These are phyloP conservation scores for Cheilosia pagana DNA, from an alignment of 2,888 invertebrate species.

Conservation along the genomic window DNA sequence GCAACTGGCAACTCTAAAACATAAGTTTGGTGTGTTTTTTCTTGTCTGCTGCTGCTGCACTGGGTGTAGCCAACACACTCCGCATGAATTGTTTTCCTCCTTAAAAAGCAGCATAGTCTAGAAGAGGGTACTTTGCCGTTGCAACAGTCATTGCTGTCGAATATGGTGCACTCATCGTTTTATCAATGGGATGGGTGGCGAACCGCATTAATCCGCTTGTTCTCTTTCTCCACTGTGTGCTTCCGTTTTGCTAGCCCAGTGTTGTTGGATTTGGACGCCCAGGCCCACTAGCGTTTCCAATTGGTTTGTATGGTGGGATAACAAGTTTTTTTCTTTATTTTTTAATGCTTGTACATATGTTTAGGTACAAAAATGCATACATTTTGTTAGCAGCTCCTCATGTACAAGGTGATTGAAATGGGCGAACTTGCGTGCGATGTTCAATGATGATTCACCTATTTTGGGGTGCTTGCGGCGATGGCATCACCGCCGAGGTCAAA, in stretches of 20 bases:
- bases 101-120: constrained; percentile 23
- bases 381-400: constrained; percentile 6
- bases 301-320: constrained; percentile 63
- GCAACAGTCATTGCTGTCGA: constrained; percentile 28
- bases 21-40: constrained; percentile 4
- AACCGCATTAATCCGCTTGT: constrained; percentile 57
- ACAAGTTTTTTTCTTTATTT: constrained; percentile 44
- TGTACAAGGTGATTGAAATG: constrained; percentile 34
- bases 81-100: constrained; percentile 43
- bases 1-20: constrained; percentile 39
- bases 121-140: constrained; percentile 29
- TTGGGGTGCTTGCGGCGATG: constrained; percentile 21
- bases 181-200: constrained; percentile 71
- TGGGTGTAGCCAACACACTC: constrained; percentile 33
- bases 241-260: constrained; percentile 61
- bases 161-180: constrained; percentile 64
- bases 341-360: constrained; percentile 4
- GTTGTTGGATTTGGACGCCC: neutral
- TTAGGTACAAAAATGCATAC: neutral
- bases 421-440: constrained; percentile 33
- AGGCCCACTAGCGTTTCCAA: constrained; percentile 48
- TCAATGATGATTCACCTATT: constrained; percentile 55
- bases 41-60: neutral
- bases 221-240: constrained; percentile 34
- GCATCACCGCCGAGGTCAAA: constrained; percentile 26